Conservation (phyloP, 1,140 invertebrate species). For the Bombyx mandarina region DNA sequence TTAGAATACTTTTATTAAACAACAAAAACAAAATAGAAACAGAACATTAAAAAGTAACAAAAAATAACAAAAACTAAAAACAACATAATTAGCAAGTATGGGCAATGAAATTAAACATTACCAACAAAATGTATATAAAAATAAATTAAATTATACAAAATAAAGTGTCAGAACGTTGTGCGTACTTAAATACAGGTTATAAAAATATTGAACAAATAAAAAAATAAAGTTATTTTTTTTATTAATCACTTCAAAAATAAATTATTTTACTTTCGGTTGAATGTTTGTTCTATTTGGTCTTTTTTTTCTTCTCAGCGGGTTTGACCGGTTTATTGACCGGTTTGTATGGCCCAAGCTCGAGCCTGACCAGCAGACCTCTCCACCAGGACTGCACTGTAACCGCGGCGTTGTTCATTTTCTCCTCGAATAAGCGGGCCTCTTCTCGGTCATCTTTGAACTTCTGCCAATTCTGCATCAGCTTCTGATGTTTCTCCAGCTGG, state of each 20-base stretch:
- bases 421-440: slow-evolving; percentile 20
- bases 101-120: slow-evolving; percentile 1
- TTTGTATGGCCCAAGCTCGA: slow-evolving; percentile 69
- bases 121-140: not conserved
- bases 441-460: slow-evolving; percentile 37
- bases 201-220: not conserved
- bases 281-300: slow-evolving; percentile 1
- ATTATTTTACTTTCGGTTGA: not conserved
- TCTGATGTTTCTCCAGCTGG: slow-evolving; percentile 26
- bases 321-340: slow-evolving; percentile 55
- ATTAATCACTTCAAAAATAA: not conserved
- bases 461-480: slow-evolving; percentile 27
- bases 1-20: not conserved
- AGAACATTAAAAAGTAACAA: not conserved
- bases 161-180: not conserved
- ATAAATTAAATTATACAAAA: not conserved
- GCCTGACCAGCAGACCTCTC: slow-evolving; percentile 76
- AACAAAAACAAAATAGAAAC: not conserved
- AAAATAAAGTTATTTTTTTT: not conserved
- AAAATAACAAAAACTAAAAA: not conserved
- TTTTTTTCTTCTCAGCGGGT: slow-evolving; percentile 20
- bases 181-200: no score
- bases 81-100: not conserved
- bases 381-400: slow-evolving; percentile 76
- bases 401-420: slow-evolving; percentile 36